A percentile compares a stretch with the other conserved stretches of the same genome.
These are phyloP conservation scores for Epizoanthus stellaris DNA, from an alignment of 92 coral and sea anemone species.

Conservation along the genomic window DNA sequence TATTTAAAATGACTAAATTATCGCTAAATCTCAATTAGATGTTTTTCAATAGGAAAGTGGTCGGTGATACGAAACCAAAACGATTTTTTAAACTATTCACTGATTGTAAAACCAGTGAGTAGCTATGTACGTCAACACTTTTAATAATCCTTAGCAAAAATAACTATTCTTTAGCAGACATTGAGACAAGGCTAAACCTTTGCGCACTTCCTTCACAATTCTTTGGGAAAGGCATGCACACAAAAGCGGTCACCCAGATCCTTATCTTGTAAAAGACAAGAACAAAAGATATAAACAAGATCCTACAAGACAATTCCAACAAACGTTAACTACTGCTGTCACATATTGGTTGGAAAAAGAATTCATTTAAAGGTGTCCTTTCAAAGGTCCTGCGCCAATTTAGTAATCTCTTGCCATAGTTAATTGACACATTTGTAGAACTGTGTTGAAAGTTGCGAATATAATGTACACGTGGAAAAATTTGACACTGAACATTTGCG, in stretches of 20 bases:
- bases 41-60: slow-evolving; percentile 36
- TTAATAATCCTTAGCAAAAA: not conserved
- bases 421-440: not conserved
- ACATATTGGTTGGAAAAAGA: not conserved
- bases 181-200: not conserved
- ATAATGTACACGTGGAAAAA: not conserved
- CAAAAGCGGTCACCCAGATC: slow-evolving; percentile 7
- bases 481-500: not conserved
- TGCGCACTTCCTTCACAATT: slow-evolving; percentile 27
- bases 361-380: not conserved
- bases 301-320: slow-evolving; percentile 2
- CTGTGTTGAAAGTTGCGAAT: not conserved
- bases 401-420: not conserved
- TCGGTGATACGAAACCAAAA: slow-evolving; percentile 7
- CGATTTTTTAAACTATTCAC: slow-evolving; percentile 25
- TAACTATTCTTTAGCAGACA: not conserved
- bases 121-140: slow-evolving; percentile 24
- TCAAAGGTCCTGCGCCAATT: not conserved
- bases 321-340: not conserved
- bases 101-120: not conserved
- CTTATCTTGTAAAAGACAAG: slow-evolving; percentile 15
- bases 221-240: slow-evolving; percentile 8
- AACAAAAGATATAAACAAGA: slow-evolving; percentile 14
- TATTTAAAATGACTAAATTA: slow-evolving; percentile 40
- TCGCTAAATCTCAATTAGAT: slow-evolving; percentile 40